These are phyloP conservation scores for Phoebastria nigripes DNA, from an alignment of 2,797 vertebrate species.

Conservation along the genomic window DNA sequence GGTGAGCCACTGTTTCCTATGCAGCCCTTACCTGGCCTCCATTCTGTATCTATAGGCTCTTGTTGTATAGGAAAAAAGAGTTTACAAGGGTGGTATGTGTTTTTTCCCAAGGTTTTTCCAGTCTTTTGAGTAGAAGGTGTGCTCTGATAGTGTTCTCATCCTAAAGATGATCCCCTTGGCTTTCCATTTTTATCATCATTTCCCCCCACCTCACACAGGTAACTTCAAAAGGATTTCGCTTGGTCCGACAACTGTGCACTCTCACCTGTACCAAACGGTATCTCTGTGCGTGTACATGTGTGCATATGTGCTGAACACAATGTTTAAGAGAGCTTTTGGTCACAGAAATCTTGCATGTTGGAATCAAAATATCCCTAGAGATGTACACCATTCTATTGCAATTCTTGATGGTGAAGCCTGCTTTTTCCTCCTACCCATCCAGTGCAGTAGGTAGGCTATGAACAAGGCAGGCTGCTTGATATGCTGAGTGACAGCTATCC, in stretches of 20 bases:
- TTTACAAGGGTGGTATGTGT: background rate
- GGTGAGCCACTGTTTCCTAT: background rate
- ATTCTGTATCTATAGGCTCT: background rate
- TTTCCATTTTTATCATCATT: background rate
- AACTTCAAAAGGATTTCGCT: background rate
- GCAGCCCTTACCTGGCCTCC: background rate
- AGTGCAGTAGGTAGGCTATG: background rate
- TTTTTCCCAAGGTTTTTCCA: background rate
- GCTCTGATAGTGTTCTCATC: background rate
- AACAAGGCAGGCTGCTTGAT: constrained; percentile 2
- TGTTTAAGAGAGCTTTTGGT: background rate
- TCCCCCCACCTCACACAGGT: background rate
- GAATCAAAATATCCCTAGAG: background rate
- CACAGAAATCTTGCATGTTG: background rate
- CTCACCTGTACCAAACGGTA: background rate
- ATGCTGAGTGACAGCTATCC: constrained; percentile 14
- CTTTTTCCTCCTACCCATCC: constrained; percentile 1
- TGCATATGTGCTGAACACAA: fast-evolving
- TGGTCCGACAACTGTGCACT: fast-evolving
- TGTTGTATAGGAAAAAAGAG: background rate
- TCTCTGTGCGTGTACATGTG: background rate
- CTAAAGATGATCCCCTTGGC: background rate
- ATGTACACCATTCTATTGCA: background rate
- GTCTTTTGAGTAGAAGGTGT: background rate
- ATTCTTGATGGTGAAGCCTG: background rate